Conservation (phyloP, 2,888 invertebrate species). For the Nomada flava region DNA sequence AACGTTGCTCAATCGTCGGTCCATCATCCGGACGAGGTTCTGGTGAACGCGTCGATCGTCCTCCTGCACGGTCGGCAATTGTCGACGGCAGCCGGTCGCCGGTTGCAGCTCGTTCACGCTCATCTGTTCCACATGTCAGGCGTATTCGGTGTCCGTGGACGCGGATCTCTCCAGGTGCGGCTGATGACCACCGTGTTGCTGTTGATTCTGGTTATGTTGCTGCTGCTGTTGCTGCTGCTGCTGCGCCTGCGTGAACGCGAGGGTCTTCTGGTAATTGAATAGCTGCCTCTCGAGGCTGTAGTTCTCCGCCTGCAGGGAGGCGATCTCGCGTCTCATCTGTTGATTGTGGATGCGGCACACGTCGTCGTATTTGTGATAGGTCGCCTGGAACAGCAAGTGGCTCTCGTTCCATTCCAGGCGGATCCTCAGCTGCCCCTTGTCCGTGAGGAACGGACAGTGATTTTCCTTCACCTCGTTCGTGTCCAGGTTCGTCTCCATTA, state of each 20-base stretch:
- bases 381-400: slow-evolving; percentile 91
- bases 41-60: slow-evolving; percentile 78
- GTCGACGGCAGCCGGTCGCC: slow-evolving; percentile 46
- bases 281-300: slow-evolving; percentile 92
- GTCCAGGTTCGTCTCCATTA: slow-evolving; percentile 91
- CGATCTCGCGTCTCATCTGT: slow-evolving; percentile 93
- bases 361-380: slow-evolving; percentile 94
- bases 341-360: slow-evolving; percentile 92
- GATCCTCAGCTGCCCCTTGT: slow-evolving; percentile 90
- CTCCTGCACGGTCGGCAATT: slow-evolving; percentile 67
- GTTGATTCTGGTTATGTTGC: slow-evolving; percentile 85
- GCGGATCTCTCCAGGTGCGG: slow-evolving; percentile 81
- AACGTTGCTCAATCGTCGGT: slow-evolving; percentile 80
- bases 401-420: slow-evolving; percentile 94
- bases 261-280: slow-evolving; percentile 92
- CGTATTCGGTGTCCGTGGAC: slow-evolving; percentile 90
- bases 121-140: slow-evolving; percentile 86
- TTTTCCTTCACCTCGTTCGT: slow-evolving; percentile 90
- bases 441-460: slow-evolving; percentile 89
- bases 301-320: slow-evolving; percentile 92
- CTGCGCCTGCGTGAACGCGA: slow-evolving; percentile 89
- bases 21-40: slow-evolving; percentile 79
- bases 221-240: slow-evolving; percentile 81
- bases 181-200: slow-evolving; percentile 77
- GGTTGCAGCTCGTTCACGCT: slow-evolving; percentile 57